Conservation (phyloP, 2,797 vertebrate genomes). For the Mycteria americana region DNA sequence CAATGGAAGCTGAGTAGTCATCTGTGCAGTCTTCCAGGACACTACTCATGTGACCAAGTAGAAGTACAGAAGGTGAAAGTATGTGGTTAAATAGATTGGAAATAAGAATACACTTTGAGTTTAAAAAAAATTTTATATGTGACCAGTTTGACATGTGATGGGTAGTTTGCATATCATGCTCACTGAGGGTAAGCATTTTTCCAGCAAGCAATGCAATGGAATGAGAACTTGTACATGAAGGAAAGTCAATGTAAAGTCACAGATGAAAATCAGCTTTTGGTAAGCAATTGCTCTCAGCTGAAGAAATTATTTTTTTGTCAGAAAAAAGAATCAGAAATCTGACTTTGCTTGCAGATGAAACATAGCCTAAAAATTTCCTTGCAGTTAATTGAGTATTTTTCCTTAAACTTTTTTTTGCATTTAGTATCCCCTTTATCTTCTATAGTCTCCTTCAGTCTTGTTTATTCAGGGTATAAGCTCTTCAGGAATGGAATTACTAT, state of each 20-base stretch:
- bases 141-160: background rate
- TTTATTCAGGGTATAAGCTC: background rate
- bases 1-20: fast-evolving
- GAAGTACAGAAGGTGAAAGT: background rate
- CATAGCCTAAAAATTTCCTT: background rate
- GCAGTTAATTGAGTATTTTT: background rate
- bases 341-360: background rate
- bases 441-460: background rate
- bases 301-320: background rate
- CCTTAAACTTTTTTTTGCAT: background rate
- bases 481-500: background rate
- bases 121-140: background rate
- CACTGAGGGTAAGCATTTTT: background rate
- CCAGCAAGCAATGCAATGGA: background rate
- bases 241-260: background rate
- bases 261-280: background rate
- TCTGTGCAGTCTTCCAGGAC: background rate
- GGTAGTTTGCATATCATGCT: background rate
- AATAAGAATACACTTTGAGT: background rate
- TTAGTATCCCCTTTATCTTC: background rate
- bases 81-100: background rate
- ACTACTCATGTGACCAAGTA: background rate
- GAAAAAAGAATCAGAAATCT: background rate
- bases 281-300: background rate
- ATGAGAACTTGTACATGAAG: background rate